Evolutionary conservation across 2,113 vertebrate species (phyloP).

Genomic region (Indicator indicator): DNA sequence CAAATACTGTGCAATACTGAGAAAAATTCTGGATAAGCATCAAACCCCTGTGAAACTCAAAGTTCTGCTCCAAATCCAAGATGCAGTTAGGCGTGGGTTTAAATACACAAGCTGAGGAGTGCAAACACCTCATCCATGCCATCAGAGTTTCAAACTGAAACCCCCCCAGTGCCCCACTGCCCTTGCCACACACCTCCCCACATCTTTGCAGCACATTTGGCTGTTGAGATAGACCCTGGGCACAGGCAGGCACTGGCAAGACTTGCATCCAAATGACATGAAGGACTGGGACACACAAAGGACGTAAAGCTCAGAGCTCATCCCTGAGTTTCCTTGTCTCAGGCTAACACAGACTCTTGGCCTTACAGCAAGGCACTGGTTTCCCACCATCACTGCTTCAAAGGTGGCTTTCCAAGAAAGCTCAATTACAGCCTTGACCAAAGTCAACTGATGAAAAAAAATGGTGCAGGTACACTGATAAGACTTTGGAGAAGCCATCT

Average conservation of each 20-base stretch:
- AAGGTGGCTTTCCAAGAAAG: not conserved
- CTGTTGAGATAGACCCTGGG: not conserved
- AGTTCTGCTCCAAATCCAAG: slow-evolving; percentile 1
- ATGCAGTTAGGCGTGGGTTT: not conserved
- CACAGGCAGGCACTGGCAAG: fast-evolving
- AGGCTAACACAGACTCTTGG: not conserved
- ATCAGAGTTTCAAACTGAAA: not conserved
- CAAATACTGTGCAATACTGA: not conserved
- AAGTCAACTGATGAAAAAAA: not conserved
- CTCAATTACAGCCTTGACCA: not conserved
- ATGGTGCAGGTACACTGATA: not conserved
- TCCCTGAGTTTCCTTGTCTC: not conserved
- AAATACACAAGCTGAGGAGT: not conserved
- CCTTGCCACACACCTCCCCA: not conserved
- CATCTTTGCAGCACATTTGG: not conserved
- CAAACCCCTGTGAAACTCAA: not conserved
- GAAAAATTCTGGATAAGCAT: slow-evolving; percentile 1
- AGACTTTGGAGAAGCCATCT: not conserved
- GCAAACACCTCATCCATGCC: not conserved
- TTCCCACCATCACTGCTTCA: not conserved
- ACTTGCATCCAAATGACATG: fast-evolving
- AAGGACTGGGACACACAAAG: fast-evolving
- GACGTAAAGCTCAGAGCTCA: fast-evolving
- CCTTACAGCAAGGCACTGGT: not conserved
- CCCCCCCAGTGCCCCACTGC: not conserved